Percentiles rank a stretch among this genome's conserved stretches.
These are phyloP conservation scores for Phylloscopus collybita DNA, from an alignment of 2,797 vertebrate genomes.

Conservation along the genomic window DNA sequence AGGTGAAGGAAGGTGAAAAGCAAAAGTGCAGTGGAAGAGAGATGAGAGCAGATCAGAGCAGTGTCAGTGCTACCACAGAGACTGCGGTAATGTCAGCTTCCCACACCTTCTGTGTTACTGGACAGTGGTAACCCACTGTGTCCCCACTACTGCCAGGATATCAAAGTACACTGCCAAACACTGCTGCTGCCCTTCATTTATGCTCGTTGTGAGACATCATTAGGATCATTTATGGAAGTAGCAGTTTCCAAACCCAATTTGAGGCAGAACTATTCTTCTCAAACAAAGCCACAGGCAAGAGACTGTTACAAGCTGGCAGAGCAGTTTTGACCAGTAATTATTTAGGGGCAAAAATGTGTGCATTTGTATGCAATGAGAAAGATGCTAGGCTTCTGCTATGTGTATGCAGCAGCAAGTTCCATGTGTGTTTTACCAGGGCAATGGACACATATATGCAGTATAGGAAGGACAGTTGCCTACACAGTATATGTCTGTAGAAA, in stretches of 20 bases:
- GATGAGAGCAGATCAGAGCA: fast-evolving
- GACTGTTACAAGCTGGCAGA: constrained; percentile 3
- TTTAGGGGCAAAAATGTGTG: neutral
- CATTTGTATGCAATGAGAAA: neutral
- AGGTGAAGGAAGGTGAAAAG: neutral
- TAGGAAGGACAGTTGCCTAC: neutral
- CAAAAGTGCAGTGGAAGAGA: neutral
- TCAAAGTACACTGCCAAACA: neutral
- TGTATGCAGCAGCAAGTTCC: neutral
- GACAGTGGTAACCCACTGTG: too few species aligned
- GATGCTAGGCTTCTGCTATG: neutral
- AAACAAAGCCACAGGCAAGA: constrained; percentile 36
- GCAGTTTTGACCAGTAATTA: neutral
- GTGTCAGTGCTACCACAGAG: fast-evolving
- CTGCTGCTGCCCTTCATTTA: neutral
- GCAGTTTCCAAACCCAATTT: constrained; percentile 14
- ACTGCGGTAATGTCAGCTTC: neutral
- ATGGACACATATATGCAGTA: fast-evolving
- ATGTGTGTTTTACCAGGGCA: neutral
- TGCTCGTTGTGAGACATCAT: neutral
- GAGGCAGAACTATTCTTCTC: neutral
- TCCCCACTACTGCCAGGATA: neutral
- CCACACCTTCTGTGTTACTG: neutral
- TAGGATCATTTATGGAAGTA: neutral
- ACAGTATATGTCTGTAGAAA: neutral